phyloP scores from a whole-genome alignment of 2,113 vertebrate genomes.

The Lucifuga dentata region DNA sequence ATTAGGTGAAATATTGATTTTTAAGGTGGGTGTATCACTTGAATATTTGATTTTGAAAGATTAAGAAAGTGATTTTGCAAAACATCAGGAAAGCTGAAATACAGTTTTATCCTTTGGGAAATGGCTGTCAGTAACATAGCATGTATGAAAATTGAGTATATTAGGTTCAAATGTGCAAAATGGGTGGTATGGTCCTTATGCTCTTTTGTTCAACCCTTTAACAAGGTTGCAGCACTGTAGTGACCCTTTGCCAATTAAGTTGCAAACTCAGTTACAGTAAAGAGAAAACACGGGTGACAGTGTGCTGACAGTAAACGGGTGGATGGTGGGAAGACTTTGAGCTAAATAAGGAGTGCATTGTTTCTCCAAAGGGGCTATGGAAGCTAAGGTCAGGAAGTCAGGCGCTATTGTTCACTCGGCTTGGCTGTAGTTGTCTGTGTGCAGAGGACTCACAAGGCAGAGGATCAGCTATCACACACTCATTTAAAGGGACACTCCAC shows the following conservation, averaged over 20 bases:
- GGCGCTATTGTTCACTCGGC: constrained; percentile 72
- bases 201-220: not conserved
- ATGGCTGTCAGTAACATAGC: too few species aligned
- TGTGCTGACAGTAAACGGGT: constrained; percentile 64
- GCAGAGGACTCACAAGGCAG: not conserved
- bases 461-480: constrained; percentile 15
- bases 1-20: too few species aligned
- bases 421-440: constrained; percentile 4
- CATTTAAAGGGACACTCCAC: constrained; percentile 35
- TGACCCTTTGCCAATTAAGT: constrained; percentile 40
- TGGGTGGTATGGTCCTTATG: too few species aligned
- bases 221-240: constrained; percentile 24
- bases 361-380: constrained; percentile 66
- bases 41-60: too few species aligned
- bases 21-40: too few species aligned
- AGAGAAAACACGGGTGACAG: constrained; percentile 55
- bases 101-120: too few species aligned
- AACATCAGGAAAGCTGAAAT: too few species aligned
- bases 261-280: constrained; percentile 51
- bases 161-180: too few species aligned
- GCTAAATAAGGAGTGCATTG: constrained; percentile 78
- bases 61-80: too few species aligned
- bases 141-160: too few species aligned
- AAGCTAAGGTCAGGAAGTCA: constrained; percentile 80
- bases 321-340: constrained; percentile 62